Conservation (phyloP, 2,888 invertebrate genomes). For the Eristalis arbustorum region DNA sequence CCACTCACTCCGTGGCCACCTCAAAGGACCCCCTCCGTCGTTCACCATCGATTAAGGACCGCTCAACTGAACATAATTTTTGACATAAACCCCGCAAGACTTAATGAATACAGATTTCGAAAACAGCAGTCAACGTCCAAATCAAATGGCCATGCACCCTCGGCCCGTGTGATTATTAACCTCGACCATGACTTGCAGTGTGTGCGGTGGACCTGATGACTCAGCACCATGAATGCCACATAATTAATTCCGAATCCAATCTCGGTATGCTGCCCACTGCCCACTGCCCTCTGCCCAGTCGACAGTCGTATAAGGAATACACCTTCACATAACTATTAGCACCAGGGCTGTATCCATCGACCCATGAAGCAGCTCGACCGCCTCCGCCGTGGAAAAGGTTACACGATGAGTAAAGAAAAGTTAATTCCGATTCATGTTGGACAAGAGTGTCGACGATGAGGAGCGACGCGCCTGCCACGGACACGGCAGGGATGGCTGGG, state of each 20-base stretch:
- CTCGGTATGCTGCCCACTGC: slow-evolving; percentile 20
- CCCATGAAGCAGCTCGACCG: slow-evolving; percentile 8
- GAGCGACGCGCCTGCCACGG: background rate
- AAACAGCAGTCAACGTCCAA: background rate
- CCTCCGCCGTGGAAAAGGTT: slow-evolving; percentile 16
- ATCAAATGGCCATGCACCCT: slow-evolving; percentile 43
- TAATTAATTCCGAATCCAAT: slow-evolving; percentile 66
- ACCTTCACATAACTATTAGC: slow-evolving; percentile 24
- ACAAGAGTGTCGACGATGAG: background rate
- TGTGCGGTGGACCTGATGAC: slow-evolving; percentile 55
- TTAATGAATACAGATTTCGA: slow-evolving; percentile 37
- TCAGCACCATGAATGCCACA: slow-evolving; percentile 61
- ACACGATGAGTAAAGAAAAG: slow-evolving; percentile 36
- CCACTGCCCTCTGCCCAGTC: no score
- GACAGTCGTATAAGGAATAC: background rate
- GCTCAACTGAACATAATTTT: slow-evolving; percentile 24
- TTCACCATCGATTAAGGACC: background rate
- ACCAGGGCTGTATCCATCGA: slow-evolving; percentile 14
- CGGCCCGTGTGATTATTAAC: slow-evolving; percentile 28
- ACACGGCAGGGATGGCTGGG: background rate
- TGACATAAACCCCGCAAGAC: slow-evolving; percentile 15
- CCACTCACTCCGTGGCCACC: no score
- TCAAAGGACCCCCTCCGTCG: background rate
- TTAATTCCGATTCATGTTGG: slow-evolving; percentile 51
- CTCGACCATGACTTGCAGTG: slow-evolving; percentile 55